Conservation (phyloP, 2,888 invertebrate species). For the Drosophila kambysellisi region DNA sequence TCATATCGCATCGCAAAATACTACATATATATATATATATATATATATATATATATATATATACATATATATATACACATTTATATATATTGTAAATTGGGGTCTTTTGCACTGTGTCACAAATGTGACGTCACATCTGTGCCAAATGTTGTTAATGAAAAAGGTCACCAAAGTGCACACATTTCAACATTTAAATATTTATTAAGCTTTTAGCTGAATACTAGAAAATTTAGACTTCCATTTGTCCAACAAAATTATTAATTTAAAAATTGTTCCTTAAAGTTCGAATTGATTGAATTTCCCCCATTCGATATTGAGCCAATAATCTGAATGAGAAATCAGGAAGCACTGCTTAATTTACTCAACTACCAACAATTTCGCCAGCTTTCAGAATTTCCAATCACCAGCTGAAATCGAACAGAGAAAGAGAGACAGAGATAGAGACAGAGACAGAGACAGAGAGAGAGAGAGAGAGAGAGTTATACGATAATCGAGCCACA, state of each 20-base stretch:
- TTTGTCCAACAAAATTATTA: neutral
- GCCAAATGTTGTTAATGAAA: neutral
- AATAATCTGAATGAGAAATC: neutral
- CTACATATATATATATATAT: neutral
- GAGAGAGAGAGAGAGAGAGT: neutral
- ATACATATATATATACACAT: neutral
- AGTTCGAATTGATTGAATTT: neutral
- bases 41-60: neutral
- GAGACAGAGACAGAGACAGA: neutral
- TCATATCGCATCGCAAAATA: constrained; percentile 15
- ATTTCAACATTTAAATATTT: constrained; percentile 4
- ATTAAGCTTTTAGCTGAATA: neutral
- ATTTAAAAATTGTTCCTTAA: neutral
- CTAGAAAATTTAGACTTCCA: neutral
- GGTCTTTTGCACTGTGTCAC: constrained; percentile 27
- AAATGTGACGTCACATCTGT: constrained; percentile 33
- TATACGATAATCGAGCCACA: constrained; percentile 22
- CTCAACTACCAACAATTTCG: neutral
- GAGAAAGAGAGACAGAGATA: neutral
- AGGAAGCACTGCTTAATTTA: neutral
- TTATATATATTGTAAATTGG: neutral
- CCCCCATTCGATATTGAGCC: neutral
- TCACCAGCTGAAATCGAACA: neutral
- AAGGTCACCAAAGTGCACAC: constrained; percentile 5
- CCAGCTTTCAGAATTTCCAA: neutral